Percentiles rank a stretch among this genome's conserved stretches.
phyloP scores from a whole-genome alignment of 2,797 vertebrate genomes.

The Adrianichthys oophorus region DNA sequence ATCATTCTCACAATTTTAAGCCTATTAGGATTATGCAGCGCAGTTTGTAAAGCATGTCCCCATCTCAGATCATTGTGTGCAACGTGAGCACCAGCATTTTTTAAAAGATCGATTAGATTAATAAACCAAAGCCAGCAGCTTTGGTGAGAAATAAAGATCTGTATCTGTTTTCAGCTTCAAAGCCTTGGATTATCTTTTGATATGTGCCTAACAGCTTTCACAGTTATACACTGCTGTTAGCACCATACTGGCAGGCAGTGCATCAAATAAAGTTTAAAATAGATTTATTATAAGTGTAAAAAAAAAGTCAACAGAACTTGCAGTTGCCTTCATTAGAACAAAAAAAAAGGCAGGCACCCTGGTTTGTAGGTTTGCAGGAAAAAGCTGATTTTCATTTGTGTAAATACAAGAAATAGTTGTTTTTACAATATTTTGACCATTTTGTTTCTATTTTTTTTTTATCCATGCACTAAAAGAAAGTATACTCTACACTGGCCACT shows the following conservation, averaged over 20 bases:
- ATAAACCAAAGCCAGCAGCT: constrained; percentile 5
- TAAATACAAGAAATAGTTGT: too few species aligned
- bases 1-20: constrained; percentile 39
- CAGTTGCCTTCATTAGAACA: too few species aligned
- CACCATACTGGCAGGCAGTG: neutral
- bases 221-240: neutral
- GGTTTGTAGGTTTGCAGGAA: too few species aligned
- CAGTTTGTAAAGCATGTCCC: constrained; percentile 10
- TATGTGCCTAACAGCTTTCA: neutral
- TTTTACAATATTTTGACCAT: too few species aligned
- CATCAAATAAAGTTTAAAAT: constrained; percentile 1
- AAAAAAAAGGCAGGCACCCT: too few species aligned
- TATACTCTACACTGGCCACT: too few species aligned
- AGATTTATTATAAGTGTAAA: neutral
- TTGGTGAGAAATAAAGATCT: neutral
- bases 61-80: constrained; percentile 12
- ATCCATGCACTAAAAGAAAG: too few species aligned
- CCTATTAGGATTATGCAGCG: constrained; percentile 20
- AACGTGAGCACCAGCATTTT: constrained; percentile 4
- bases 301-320: too few species aligned
- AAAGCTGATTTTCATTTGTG: too few species aligned
- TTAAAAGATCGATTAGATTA: constrained; percentile 22
- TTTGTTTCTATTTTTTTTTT: too few species aligned
- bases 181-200: constrained; percentile 4
- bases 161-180: neutral